Evolutionary conservation across 2,888 invertebrate species (phyloP).

Genomic region (Lepidochitona cinerea): DNA sequence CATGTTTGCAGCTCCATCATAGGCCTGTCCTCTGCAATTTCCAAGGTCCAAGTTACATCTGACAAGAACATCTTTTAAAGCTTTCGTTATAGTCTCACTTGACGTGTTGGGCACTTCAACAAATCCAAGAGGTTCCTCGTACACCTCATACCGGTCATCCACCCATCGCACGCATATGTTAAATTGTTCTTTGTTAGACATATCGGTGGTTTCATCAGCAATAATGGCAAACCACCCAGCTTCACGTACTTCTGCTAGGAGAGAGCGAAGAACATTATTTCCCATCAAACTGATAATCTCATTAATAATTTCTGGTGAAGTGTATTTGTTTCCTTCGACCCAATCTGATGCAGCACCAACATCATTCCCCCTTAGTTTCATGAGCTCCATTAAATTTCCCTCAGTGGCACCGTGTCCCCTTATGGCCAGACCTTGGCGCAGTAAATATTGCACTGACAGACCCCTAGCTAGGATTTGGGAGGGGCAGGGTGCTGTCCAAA

Average conservation of each 20-base stretch:
- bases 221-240: not conserved
- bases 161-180: slow-evolving; percentile 12
- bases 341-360: not conserved
- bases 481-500: too few species aligned
- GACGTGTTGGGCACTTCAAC: not conserved
- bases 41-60: slow-evolving; percentile 13
- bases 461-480: too few species aligned
- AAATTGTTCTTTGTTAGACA: slow-evolving; percentile 14
- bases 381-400: not conserved
- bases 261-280: not conserved
- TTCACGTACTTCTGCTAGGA: not conserved
- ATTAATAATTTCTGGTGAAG: not conserved
- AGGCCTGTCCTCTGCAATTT: slow-evolving; percentile 27
- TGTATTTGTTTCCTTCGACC: not conserved
- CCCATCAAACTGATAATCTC: not conserved
- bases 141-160: slow-evolving; percentile 2
- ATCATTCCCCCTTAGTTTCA: not conserved
- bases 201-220: not conserved
- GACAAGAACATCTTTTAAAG: not conserved
- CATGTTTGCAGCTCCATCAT: slow-evolving; percentile 22
- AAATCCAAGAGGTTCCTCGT: slow-evolving; percentile 16
- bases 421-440: not conserved
- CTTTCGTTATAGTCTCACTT: not conserved
- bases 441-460: not conserved
- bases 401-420: not conserved